Conservation (phyloP, 2,888 invertebrate species). For the Oegoconia quadripuncta region DNA sequence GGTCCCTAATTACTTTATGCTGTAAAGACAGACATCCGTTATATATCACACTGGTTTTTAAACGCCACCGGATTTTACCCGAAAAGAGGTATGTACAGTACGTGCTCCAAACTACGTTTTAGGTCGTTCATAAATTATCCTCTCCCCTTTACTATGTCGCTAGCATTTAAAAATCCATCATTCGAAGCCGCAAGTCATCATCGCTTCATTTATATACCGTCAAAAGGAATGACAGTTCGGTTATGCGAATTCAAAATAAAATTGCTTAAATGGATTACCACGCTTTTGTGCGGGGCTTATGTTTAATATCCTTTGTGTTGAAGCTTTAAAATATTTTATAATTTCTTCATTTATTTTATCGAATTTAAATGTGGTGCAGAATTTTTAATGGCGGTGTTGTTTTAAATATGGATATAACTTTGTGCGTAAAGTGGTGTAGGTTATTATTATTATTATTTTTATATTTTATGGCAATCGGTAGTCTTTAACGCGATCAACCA, state of each 20-base stretch:
- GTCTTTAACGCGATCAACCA: too few relatives aligned
- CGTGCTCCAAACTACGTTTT: constrained; percentile 20
- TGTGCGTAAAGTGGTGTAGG: too few relatives aligned
- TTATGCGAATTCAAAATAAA: constrained; percentile 66
- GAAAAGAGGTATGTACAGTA: not conserved
- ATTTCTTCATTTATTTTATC: not conserved
- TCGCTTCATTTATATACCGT: constrained; percentile 63
- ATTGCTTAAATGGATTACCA: constrained; percentile 57
- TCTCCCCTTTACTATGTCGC: constrained; percentile 52
- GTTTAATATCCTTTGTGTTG: constrained; percentile 8
- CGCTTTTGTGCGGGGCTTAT: constrained; percentile 5
- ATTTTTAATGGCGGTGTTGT: too few relatives aligned
- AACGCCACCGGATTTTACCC: not conserved
- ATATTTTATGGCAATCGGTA: too few relatives aligned
- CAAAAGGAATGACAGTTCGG: constrained; percentile 61
- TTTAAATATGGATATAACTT: too few relatives aligned
- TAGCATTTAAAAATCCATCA: constrained; percentile 73
- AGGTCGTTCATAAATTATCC: constrained; percentile 52
- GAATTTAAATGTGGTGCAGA: too few relatives aligned
- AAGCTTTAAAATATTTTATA: constrained; percentile 1
- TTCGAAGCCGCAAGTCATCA: constrained; percentile 61
- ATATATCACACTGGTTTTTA: constrained; percentile 1
- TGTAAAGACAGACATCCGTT: not conserved
- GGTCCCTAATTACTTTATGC: constrained; percentile 1
- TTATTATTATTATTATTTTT: too few relatives aligned